phyloP scores from a whole-genome alignment of 2,113 vertebrate species.

The Suricata suricatta region DNA sequence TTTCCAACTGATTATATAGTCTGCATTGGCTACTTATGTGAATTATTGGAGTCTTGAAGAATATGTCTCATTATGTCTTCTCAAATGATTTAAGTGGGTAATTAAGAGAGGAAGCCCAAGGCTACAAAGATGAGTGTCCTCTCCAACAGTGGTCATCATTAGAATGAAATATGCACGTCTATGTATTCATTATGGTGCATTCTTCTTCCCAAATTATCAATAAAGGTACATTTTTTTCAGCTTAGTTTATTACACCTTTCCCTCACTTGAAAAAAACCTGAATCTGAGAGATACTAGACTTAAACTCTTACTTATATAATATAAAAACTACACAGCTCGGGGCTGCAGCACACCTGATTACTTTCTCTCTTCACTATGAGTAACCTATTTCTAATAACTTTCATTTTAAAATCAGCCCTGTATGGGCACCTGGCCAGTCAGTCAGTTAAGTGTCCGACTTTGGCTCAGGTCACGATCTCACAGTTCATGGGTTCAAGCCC shows the following conservation, averaged over 20 bases:
- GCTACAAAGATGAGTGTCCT: background rate
- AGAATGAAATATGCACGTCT: background rate
- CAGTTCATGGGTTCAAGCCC: too few species aligned
- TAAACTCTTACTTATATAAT: background rate
- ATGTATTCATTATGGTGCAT: background rate
- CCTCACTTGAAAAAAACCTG: background rate
- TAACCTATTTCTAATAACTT: background rate
- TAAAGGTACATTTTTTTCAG: background rate
- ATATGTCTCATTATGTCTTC: background rate
- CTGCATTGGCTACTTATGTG: background rate
- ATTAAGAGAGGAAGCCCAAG: background rate
- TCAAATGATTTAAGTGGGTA: background rate
- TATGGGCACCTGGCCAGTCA: too few species aligned
- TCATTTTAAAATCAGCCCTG: background rate
- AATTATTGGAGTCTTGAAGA: background rate
- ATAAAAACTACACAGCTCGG: background rate
- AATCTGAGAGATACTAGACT: background rate
- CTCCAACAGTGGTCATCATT: background rate
- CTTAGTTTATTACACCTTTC: background rate
- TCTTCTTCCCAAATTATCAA: background rate
- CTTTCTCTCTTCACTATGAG: background rate
- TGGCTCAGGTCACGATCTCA: too few species aligned
- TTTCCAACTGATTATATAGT: background rate
- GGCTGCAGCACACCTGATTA: background rate
- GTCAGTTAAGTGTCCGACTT: too few species aligned